Evolutionary conservation across 2,113 vertebrate species (phyloP).

Genomic region (Poicephalus gulielmi): DNA sequence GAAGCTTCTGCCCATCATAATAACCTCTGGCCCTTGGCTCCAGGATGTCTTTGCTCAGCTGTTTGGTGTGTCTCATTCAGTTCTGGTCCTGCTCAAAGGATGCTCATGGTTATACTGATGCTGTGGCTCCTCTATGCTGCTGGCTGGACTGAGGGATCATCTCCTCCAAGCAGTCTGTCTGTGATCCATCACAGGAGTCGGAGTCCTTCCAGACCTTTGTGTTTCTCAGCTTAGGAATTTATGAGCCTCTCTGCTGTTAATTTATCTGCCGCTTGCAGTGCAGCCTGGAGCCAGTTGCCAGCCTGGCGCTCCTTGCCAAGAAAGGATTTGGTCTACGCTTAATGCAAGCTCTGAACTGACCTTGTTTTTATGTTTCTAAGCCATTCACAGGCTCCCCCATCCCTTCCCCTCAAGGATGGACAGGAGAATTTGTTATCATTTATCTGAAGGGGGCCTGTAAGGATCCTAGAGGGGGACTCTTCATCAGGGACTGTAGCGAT

Average conservation of each 20-base stretch:
- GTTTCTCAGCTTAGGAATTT: background rate
- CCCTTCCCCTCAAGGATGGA: background rate
- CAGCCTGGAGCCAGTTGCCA: background rate
- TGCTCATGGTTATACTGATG: background rate
- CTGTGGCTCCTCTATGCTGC: background rate
- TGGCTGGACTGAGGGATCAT: background rate
- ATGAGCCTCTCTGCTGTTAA: background rate
- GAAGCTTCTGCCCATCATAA: background rate
- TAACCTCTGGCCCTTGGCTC: background rate
- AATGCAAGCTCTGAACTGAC: background rate
- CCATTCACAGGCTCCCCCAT: background rate
- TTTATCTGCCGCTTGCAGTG: background rate
- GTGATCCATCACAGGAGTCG: background rate
- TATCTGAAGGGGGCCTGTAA: background rate
- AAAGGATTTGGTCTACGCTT: slow-evolving; percentile 17
- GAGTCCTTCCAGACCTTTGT: background rate
- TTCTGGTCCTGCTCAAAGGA: background rate
- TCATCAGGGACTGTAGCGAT: background rate
- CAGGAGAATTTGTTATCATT: background rate
- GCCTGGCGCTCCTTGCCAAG: background rate
- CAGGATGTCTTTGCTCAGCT: background rate
- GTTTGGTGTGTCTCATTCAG: background rate
- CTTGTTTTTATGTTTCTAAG: background rate
- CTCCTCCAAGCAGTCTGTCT: background rate
- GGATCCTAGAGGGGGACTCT: background rate